Conservation (phyloP, 2,888 invertebrate genomes). For the Cynaeus angustus region DNA sequence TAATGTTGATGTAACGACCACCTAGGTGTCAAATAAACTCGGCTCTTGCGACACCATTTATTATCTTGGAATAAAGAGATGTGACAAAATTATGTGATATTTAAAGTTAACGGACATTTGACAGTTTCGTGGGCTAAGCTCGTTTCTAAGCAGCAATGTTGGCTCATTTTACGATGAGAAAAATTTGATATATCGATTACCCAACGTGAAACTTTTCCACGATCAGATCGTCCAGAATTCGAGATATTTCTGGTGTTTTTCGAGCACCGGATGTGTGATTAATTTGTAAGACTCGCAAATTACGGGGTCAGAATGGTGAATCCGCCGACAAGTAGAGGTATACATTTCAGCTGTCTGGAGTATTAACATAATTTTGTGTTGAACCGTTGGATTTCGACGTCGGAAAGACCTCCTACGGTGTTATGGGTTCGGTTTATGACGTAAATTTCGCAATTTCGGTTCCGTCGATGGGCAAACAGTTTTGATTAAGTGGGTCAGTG, state of each 20-base stretch:
- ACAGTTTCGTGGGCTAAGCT: conserved; percentile 7
- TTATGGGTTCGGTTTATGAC: no score
- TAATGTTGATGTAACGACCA: background rate
- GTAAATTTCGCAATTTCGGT: background rate
- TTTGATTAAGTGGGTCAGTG: conserved; percentile 34
- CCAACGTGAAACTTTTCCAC: background rate
- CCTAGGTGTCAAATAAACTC: no score
- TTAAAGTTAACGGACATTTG: conserved; percentile 4
- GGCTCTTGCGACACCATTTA: background rate
- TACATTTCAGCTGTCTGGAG: background rate
- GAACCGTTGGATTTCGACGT: background rate
- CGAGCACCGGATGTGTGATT: conserved; percentile 4
- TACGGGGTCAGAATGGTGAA: background rate
- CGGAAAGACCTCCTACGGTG: conserved; percentile 13
- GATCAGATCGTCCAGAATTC: background rate
- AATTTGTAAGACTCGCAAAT: conserved; percentile 10
- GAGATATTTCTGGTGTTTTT: conserved; percentile 1
- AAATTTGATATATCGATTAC: conserved; percentile 6
- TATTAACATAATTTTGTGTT: background rate
- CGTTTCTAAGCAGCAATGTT: conserved; percentile 8
- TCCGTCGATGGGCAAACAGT: background rate
- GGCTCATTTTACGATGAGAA: conserved; percentile 7
- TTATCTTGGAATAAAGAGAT: conserved; percentile 10
- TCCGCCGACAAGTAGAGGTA: background rate
- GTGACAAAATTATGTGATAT: conserved; percentile 23